Evolutionary conservation across 2,888 invertebrate species (phyloP).

Genomic region (Isoperla grammatica): DNA sequence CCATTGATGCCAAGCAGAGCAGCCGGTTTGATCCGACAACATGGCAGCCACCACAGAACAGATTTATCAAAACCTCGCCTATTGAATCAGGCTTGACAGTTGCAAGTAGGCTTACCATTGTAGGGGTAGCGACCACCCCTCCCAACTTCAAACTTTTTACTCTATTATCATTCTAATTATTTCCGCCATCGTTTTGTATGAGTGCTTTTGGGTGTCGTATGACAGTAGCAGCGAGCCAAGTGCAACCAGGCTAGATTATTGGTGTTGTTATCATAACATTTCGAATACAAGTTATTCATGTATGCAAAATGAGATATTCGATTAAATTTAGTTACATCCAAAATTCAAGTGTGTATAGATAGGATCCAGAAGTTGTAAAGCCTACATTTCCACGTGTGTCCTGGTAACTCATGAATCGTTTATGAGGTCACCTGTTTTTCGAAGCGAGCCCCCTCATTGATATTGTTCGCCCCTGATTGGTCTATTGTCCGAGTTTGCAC

Average conservation of each 20-base stretch:
- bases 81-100: slow-evolving; percentile 18
- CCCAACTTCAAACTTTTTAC: slow-evolving; percentile 44
- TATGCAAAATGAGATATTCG: no score
- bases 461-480: slow-evolving; percentile 2
- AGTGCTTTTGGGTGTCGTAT: slow-evolving; percentile 3
- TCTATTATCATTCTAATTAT: slow-evolving; percentile 48
- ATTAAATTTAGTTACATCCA: no score
- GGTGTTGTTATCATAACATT: not conserved
- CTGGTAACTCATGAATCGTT: no score
- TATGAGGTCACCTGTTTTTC: no score
- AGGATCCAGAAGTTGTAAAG: no score
- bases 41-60: slow-evolving; percentile 40
- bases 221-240: slow-evolving; percentile 4
- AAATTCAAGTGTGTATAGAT: no score
- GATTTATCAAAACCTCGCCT: slow-evolving; percentile 41
- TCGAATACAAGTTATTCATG: no score
- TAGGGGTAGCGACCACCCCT: slow-evolving; percentile 32
- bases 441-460: not conserved
- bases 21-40: not conserved
- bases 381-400: no score
- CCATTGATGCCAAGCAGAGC: slow-evolving; percentile 1
- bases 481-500: not conserved
- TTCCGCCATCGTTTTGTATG: slow-evolving; percentile 36
- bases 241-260: not conserved
- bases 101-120: slow-evolving; percentile 14